phyloP scores from a whole-genome alignment of 1,140 invertebrate genomes.

The Episyrphus balteatus region DNA sequence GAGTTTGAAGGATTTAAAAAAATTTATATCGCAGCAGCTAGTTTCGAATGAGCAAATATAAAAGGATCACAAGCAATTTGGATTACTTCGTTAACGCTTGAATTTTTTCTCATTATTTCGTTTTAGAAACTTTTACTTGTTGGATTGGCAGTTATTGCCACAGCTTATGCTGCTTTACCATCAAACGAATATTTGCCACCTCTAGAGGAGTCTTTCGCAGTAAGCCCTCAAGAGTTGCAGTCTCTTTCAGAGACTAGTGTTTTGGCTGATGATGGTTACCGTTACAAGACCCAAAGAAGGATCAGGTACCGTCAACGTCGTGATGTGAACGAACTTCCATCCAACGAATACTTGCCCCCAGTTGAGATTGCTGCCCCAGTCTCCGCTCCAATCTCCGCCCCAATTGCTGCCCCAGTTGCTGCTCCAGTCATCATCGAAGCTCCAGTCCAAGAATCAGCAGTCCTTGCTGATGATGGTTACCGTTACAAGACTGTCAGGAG shows the following conservation, averaged over 20 bases:
- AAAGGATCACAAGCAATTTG: too few species aligned
- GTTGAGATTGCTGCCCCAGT: background rate
- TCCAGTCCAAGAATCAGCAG: constrained; percentile 8
- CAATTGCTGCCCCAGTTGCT: constrained; percentile 3
- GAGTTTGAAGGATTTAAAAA: too few species aligned
- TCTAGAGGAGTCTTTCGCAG: background rate
- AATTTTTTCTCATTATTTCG: too few species aligned
- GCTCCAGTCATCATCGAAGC: constrained; percentile 5
- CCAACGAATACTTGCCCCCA: constrained; percentile 17
- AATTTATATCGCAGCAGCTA: too few species aligned
- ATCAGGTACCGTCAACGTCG: constrained; percentile 18
- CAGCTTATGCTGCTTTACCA: constrained; percentile 26
- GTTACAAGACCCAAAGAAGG: constrained; percentile 23
- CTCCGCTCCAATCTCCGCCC: background rate
- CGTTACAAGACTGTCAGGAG: constrained; percentile 14
- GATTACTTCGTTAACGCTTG: too few species aligned
- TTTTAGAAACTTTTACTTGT: constrained; percentile 27
- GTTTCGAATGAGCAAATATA: too few species aligned
- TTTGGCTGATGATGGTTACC: constrained; percentile 20
- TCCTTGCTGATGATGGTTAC: constrained; percentile 14
- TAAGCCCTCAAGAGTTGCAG: background rate
- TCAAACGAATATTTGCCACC: constrained; percentile 18
- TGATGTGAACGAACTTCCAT: constrained; percentile 14
- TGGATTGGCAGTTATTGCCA: constrained; percentile 28
- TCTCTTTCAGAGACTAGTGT: constrained; percentile 9